phyloP scores from a whole-genome alignment of 2,797 vertebrate species.

The Microctenopoma lineatum region DNA sequence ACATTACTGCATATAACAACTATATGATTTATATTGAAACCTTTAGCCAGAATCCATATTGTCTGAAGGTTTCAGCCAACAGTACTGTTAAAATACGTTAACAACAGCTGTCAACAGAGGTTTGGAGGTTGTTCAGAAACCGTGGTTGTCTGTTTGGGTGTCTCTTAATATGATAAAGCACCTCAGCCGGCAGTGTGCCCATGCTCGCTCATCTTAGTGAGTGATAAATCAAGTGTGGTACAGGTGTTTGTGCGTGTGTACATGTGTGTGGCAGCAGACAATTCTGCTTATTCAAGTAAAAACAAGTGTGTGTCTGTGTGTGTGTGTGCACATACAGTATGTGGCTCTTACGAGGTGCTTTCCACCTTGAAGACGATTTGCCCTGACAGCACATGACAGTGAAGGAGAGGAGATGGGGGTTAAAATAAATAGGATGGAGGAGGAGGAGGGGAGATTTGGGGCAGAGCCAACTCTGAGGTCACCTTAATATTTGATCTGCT shows the following conservation, averaged over 20 bases:
- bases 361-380: slow-evolving; percentile 67
- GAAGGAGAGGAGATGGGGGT: slow-evolving; percentile 60
- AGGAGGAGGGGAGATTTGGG: slow-evolving; percentile 37
- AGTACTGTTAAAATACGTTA: too few relatives aligned
- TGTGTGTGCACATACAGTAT: slow-evolving; percentile 20
- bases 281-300: slow-evolving; percentile 42
- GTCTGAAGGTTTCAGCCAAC: too few relatives aligned
- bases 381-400: slow-evolving; percentile 65
- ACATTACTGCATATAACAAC: too few relatives aligned
- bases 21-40: too few relatives aligned
- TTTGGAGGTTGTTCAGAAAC: too few relatives aligned
- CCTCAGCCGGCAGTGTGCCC: slow-evolving; percentile 23
- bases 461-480: slow-evolving; percentile 68
- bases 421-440: slow-evolving; percentile 56
- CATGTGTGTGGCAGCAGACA: slow-evolving; percentile 5
- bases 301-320: background rate
- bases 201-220: slow-evolving; percentile 3
- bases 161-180: slow-evolving; percentile 5
- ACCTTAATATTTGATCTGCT: slow-evolving; percentile 76
- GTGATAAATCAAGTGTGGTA: slow-evolving; percentile 34
- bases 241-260: slow-evolving; percentile 20
- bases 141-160: background rate
- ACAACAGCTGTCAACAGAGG: too few relatives aligned
- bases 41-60: too few relatives aligned
- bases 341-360: slow-evolving; percentile 10